phyloP scores from a whole-genome alignment of 1,140 invertebrate genomes.

The Phymastichus coffea region DNA sequence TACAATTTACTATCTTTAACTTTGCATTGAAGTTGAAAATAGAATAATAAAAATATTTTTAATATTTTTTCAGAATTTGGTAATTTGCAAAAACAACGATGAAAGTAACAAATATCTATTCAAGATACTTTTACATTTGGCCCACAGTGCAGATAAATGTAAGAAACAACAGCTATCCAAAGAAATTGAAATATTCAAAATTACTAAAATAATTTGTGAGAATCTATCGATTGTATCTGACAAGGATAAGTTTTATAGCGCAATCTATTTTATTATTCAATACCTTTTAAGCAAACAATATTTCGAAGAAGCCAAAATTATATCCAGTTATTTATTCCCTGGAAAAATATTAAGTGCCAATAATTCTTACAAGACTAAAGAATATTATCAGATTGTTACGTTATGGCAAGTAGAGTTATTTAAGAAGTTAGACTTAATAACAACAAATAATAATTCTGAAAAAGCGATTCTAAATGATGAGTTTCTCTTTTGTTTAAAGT shows the following conservation, averaged over 20 bases:
- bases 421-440: slow-evolving; percentile 12
- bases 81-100: background rate
- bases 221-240: slow-evolving; percentile 31
- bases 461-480: background rate
- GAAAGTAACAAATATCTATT: slow-evolving; percentile 33
- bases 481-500: background rate
- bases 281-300: slow-evolving; percentile 33
- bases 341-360: slow-evolving; percentile 6
- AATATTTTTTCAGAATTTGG: slow-evolving; percentile 25
- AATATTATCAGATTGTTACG: slow-evolving; percentile 16
- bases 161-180: slow-evolving; percentile 21
- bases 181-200: slow-evolving; percentile 28
- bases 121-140: slow-evolving; percentile 36
- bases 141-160: slow-evolving; percentile 33
- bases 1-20: background rate
- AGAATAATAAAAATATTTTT: background rate
- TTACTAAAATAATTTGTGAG: slow-evolving; percentile 32
- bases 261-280: slow-evolving; percentile 37
- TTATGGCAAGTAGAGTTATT: slow-evolving; percentile 18
- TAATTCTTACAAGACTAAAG: slow-evolving; percentile 4
- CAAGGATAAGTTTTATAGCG: slow-evolving; percentile 32
- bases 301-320: slow-evolving; percentile 35
- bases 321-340: slow-evolving; percentile 32
- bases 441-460: background rate
- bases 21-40: background rate